Base-by-base conservation (phyloP, 2,113 vertebrate genomes). In the Todiramphus saurophagus region DNA sequence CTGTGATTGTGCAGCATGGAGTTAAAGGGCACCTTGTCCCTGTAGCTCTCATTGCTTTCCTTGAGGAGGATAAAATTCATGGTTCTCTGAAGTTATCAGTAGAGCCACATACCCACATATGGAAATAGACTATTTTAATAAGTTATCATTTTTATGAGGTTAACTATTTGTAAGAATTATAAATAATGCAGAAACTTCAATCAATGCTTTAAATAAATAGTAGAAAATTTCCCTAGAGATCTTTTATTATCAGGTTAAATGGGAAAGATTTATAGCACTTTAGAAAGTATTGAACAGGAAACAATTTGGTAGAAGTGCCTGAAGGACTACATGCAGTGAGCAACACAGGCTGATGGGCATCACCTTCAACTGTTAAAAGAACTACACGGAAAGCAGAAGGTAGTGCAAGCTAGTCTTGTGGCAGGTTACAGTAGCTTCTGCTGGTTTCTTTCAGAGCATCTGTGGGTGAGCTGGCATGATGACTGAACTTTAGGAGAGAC, bases 151-250 rank as follows among this genome's bases (percentile, higher is more conserved):
- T 89, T 73, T 55, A 28, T 24, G 46, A 74, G n/a, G 18, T 44
- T 90, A 69, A 78, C 12, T 83, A 35, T 83, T 77, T n/a, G 28
- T 37, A 59, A 68, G 37, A 66, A 73, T 70, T 51, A 66, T 66
- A 70, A 78, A 83, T 91, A 93, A 87, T 85, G 86, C 51, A 83
- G 39, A 55, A 73, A 63, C 59, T 81, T 59, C 72, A 79, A 74
- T 94, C 74, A 88, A 20, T 94, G 48, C 18, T 82, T 96, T 94
- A 94, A 94, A 87, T 92, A 97, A 89, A 88, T 41, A 91, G 48
- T 30, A 63, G 51, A 82, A 79, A 44, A 68, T 46, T 85, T 62
- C 68, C 53, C 35, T 53, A 25, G 76, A 43, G 72, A 46, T 56
- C 39, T 62, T 56, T 69, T 73, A 60, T 39, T 66, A 74, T 82